phyloP scores from a whole-genome alignment of 2,888 invertebrate genomes.

The Hydroisotoma schaefferi region DNA sequence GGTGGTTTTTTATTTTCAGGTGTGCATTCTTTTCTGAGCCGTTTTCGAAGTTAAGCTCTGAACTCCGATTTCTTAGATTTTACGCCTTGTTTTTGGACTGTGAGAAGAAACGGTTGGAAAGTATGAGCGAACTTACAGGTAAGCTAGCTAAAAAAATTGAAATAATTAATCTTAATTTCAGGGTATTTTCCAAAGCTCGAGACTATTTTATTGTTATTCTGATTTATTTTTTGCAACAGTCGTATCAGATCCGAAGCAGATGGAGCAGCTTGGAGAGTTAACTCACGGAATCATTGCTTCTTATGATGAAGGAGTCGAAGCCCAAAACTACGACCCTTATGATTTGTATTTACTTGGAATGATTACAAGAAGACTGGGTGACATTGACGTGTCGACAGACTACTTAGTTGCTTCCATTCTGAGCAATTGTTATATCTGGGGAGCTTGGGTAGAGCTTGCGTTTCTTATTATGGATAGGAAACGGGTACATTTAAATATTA shows the following conservation, averaged over 20 bases:
- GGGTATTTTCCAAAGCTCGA: not conserved
- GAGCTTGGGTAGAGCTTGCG: slow-evolving; percentile 89
- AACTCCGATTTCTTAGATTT: slow-evolving; percentile 75
- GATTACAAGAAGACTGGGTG: slow-evolving; percentile 79
- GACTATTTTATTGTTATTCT: not conserved
- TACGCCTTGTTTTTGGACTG: slow-evolving; percentile 84
- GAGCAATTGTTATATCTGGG: slow-evolving; percentile 83
- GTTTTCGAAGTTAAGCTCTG: slow-evolving; percentile 60
- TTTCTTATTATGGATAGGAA: slow-evolving; percentile 78
- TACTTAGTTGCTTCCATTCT: slow-evolving; percentile 74
- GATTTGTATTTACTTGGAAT: slow-evolving; percentile 85
- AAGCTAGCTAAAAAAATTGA: slow-evolving; percentile 16
- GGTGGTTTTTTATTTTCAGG: slow-evolving; percentile 52
- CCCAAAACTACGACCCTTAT: slow-evolving; percentile 73
- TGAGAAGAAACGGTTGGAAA: slow-evolving; percentile 85
- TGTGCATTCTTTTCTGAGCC: slow-evolving; percentile 75
- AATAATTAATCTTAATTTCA: slow-evolving; percentile 4
- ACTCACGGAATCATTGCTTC: slow-evolving; percentile 40
- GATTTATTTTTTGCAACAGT: slow-evolving; percentile 22
- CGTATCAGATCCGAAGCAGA: slow-evolving; percentile 45
- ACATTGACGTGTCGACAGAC: slow-evolving; percentile 72
- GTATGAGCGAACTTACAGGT: slow-evolving; percentile 65
- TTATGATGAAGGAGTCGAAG: slow-evolving; percentile 37
- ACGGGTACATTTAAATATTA: slow-evolving; percentile 54
- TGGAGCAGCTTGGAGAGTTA: slow-evolving; percentile 42